phyloP scores from a whole-genome alignment of 30 jellyfish, hydroid and myxozoan species.

The Aurelia aurita complex sp. Pacific region DNA sequence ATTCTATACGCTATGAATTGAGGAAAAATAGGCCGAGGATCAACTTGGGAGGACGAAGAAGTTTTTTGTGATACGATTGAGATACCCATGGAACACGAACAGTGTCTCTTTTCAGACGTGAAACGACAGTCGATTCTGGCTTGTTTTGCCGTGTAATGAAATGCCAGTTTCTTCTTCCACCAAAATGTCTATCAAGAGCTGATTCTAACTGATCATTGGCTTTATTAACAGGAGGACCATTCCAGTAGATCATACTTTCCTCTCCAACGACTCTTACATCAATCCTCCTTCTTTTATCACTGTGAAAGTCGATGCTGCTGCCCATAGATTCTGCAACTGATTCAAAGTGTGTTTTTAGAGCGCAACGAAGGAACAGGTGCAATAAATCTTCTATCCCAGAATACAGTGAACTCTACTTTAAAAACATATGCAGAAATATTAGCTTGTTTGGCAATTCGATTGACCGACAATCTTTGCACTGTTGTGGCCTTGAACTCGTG shows the following conservation, averaged over 20 bases:
- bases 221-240: constrained; percentile 4
- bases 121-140: too few relatives aligned
- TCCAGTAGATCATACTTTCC: constrained; percentile 9
- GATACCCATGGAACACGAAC: not conserved
- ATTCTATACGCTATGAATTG: too few relatives aligned
- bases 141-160: too few relatives aligned
- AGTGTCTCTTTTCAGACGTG: too few relatives aligned
- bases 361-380: constrained; percentile 1
- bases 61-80: too few relatives aligned
- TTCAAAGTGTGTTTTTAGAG: constrained; percentile 4
- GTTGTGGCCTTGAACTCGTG: too few relatives aligned
- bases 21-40: too few relatives aligned
- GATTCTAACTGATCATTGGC: not conserved
- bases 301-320: not conserved
- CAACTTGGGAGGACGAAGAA: too few relatives aligned
- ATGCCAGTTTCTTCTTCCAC: too few relatives aligned
- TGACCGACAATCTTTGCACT: too few relatives aligned
- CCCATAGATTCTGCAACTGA: constrained; percentile 3
- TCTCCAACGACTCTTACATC: constrained; percentile 18
- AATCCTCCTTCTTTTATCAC: too few relatives aligned
- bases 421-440: not conserved
- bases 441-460: too few relatives aligned
- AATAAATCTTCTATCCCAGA: constrained; percentile 8
- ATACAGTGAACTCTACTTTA: not conserved
- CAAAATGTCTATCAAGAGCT: constrained; percentile 2